Evolutionary conservation across 2,888 invertebrate genomes (phyloP).

Genomic region (Campaea margaritaria): DNA sequence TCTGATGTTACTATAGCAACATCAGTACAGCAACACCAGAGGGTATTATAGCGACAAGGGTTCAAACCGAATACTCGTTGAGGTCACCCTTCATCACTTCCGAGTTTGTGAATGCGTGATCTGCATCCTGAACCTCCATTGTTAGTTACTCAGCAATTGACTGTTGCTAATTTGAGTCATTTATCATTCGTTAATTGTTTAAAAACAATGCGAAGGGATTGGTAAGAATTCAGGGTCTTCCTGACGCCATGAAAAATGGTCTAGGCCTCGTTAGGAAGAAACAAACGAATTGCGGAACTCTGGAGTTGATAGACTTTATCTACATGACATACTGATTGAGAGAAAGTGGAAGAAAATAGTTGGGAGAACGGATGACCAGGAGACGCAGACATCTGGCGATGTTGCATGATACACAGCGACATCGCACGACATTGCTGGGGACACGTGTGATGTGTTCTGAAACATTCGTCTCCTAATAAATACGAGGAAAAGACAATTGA

Average conservation of each 20-base stretch:
- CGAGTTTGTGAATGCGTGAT: conserved; percentile 28
- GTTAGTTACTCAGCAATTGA: background rate
- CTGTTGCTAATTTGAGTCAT: conserved; percentile 25
- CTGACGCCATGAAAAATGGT: background rate
- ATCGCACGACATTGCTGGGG: too few relatives aligned
- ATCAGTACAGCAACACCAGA: background rate
- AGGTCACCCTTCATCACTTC: conserved; percentile 34
- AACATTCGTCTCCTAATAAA: too few relatives aligned
- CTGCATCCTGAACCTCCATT: conserved; percentile 23
- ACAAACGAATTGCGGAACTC: too few relatives aligned
- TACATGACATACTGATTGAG: too few relatives aligned
- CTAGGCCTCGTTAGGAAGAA: too few relatives aligned
- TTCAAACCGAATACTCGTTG: conserved; percentile 11
- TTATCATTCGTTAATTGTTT: conserved; percentile 22
- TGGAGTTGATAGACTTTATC: too few relatives aligned
- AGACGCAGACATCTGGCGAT: too few relatives aligned
- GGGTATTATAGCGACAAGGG: background rate
- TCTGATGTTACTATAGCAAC: too few relatives aligned
- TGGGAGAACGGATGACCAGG: too few relatives aligned
- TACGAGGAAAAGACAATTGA: too few relatives aligned
- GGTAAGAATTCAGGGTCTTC: conserved; percentile 9
- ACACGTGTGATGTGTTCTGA: background rate
- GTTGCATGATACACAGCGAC: background rate
- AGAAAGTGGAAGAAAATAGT: too few relatives aligned
- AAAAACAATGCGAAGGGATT: conserved; percentile 4